These are phyloP conservation scores for Liolophura sinensis DNA, from an alignment of 1,140 invertebrate species.

Conservation along the genomic window DNA sequence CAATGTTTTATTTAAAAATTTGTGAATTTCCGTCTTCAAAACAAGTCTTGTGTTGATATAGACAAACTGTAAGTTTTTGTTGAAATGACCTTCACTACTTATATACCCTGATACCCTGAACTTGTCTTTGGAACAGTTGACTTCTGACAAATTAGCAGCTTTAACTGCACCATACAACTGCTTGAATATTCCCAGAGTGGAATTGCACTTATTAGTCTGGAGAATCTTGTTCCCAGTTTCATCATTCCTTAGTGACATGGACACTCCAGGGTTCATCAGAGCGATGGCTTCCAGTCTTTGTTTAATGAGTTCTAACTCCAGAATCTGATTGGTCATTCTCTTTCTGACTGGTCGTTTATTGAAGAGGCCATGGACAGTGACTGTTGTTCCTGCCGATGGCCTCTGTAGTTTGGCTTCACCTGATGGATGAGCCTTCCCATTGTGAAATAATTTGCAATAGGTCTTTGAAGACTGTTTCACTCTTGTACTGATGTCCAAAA, in stretches of 20 bases:
- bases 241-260: slow-evolving; percentile 69
- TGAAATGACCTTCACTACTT: slow-evolving; percentile 56
- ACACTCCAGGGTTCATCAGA: slow-evolving; percentile 64
- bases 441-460: slow-evolving; percentile 59
- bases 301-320: slow-evolving; percentile 66
- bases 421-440: slow-evolving; percentile 52
- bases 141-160: slow-evolving; percentile 57
- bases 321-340: slow-evolving; percentile 60
- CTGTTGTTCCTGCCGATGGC: slow-evolving; percentile 68
- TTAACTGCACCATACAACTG: slow-evolving; percentile 61
- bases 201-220: slow-evolving; percentile 63
- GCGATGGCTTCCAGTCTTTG: slow-evolving; percentile 64
- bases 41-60: slow-evolving; percentile 68
- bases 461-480: slow-evolving; percentile 55
- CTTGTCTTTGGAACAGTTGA: slow-evolving; percentile 60
- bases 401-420: slow-evolving; percentile 49
- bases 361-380: slow-evolving; percentile 68
- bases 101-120: slow-evolving; percentile 65
- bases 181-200: slow-evolving; percentile 62
- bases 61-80: slow-evolving; percentile 65
- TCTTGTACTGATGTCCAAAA: slow-evolving; percentile 65
- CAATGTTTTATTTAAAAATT: slow-evolving; percentile 61
- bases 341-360: slow-evolving; percentile 67
- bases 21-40: slow-evolving; percentile 62
- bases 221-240: slow-evolving; percentile 63